phyloP scores from a whole-genome alignment of 2,888 invertebrate species.

The Acronicta alni region DNA sequence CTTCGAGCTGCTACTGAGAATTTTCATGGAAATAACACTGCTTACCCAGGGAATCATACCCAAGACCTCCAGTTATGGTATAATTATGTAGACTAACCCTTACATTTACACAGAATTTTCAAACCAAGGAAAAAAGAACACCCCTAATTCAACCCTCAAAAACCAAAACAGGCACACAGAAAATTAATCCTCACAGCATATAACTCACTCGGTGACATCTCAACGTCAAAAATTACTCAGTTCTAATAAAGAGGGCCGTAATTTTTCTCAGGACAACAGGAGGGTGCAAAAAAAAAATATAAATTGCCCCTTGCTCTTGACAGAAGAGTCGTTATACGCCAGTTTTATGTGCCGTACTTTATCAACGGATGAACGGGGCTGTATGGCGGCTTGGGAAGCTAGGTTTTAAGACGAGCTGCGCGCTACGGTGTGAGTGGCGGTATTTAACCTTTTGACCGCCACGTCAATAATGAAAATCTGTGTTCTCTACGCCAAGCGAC shows the following conservation, averaged over 20 bases:
- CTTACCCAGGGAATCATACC: too few species aligned
- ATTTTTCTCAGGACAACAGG: conserved; percentile 63
- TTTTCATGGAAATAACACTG: too few species aligned
- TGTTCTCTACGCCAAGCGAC: too few species aligned
- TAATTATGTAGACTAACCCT: too few species aligned
- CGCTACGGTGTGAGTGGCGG: too few species aligned
- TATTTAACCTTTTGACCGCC: too few species aligned
- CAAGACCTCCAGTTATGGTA: too few species aligned
- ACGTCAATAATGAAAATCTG: too few species aligned
- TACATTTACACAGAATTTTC: background rate
- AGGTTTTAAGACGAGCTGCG: conserved; percentile 9
- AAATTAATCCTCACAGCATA: conserved; percentile 34
- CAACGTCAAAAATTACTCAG: conserved; percentile 65
- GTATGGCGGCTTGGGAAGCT: conserved; percentile 46
- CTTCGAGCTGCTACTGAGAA: too few species aligned
- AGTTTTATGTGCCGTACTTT: conserved; percentile 80
- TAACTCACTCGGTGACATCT: conserved; percentile 43
- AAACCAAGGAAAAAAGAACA: too few species aligned
- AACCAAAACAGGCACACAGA: conserved; percentile 4
- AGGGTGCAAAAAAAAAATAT: conserved; percentile 64
- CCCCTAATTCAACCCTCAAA: background rate
- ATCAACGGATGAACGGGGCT: conserved; percentile 72
- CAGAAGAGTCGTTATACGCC: conserved; percentile 79
- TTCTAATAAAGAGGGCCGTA: conserved; percentile 65
- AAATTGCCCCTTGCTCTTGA: conserved; percentile 80